Percentiles rank a stretch among this genome's conserved stretches.
These are phyloP conservation scores for Albula goreensis DNA, from an alignment of 2,113 vertebrate species.

Conservation along the genomic window DNA sequence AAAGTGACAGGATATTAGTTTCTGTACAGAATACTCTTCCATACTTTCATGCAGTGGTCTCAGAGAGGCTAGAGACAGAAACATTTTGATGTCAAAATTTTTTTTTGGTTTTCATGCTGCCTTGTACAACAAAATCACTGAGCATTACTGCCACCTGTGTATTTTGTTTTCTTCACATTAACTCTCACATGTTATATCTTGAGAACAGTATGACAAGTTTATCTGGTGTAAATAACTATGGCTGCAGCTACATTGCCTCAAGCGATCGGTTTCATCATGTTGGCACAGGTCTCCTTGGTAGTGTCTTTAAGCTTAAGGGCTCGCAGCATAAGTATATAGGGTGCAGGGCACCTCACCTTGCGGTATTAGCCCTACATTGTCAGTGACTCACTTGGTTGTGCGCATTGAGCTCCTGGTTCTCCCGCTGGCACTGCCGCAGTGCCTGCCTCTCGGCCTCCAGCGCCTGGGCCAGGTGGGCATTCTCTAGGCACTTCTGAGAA, in stretches of 20 bases:
- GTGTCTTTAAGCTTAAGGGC: neutral
- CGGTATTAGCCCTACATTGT: neutral
- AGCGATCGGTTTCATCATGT: neutral
- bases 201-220: neutral
- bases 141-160: neutral
- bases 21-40: neutral
- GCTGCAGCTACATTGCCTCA: neutral
- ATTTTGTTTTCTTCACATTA: neutral
- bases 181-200: neutral
- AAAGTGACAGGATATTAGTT: neutral
- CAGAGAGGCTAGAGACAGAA: neutral
- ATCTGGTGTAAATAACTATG: neutral
- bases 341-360: neutral
- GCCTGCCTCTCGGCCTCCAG: constrained; percentile 80
- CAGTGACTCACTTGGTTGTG: constrained; percentile 72
- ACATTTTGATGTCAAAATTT: neutral
- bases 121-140: neutral
- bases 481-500: constrained; percentile 80
- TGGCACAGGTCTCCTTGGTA: neutral
- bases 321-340: neutral
- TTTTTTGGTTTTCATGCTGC: neutral
- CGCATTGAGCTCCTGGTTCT: constrained; percentile 81
- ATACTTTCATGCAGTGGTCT: neutral
- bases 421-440: constrained; percentile 77
- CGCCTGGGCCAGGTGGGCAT: constrained; percentile 77